Evolutionary conservation across 2,113 vertebrate genomes (phyloP).

Genomic region (Indicator maculatus): DNA sequence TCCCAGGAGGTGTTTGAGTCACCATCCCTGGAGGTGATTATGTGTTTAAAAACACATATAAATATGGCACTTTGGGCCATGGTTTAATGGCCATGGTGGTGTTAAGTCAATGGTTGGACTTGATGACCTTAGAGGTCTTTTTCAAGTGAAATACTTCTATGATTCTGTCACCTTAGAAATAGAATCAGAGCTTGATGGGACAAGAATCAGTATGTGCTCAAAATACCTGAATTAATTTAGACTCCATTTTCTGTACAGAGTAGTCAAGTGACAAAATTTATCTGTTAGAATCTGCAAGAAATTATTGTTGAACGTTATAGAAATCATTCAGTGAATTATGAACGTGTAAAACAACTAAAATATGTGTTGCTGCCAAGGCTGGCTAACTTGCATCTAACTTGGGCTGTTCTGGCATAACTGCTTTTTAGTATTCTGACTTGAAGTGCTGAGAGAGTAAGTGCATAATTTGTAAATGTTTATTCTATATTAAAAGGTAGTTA

Average conservation of each 20-base stretch:
- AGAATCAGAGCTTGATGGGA: neutral
- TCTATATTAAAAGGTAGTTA: neutral
- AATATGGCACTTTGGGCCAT: neutral
- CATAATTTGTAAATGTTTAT: neutral
- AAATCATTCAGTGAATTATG: neutral
- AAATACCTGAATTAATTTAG: neutral
- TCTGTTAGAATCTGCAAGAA: neutral
- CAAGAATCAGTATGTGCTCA: neutral
- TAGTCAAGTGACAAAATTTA: neutral
- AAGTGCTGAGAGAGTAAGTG: neutral
- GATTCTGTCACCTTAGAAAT: neutral
- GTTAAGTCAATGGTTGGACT: too few species aligned
- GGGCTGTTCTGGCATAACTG: neutral
- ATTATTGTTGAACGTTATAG: neutral
- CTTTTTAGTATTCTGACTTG: neutral
- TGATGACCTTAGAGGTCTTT: neutral
- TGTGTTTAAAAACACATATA: neutral
- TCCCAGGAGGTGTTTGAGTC: neutral
- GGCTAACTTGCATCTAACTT: neutral
- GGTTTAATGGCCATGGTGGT: neutral
- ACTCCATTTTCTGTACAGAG: neutral
- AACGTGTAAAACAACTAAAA: neutral
- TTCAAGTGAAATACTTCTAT: neutral
- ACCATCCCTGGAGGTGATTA: neutral
- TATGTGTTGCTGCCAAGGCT: neutral